A percentile compares a stretch with the other conserved stretches of the same genome.
Conservation (phyloP, 2,113 vertebrate species). For the Irena cyanogastra region DNA sequence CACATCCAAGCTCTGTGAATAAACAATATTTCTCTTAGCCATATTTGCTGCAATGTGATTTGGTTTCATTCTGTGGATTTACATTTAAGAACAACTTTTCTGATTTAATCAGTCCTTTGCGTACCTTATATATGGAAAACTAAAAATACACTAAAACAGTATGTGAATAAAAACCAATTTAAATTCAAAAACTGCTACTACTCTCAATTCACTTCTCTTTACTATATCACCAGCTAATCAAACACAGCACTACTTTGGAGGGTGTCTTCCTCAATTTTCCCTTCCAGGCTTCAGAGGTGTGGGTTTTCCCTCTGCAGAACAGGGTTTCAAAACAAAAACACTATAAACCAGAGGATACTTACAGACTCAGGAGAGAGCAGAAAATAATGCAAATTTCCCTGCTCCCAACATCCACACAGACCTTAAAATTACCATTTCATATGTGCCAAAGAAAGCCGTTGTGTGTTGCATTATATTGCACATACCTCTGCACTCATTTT, state of each 20-base stretch:
- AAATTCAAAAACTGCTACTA: slow-evolving; percentile 15
- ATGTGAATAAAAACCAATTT: slow-evolving; percentile 15
- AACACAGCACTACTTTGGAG: neutral
- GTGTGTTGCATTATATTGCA: neutral
- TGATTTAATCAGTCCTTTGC: neutral
- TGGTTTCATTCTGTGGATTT: neutral
- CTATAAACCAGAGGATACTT: neutral
- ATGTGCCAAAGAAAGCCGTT: neutral
- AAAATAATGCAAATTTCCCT: neutral
- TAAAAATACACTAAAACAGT: neutral
- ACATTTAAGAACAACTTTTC: neutral
- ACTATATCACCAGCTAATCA: neutral
- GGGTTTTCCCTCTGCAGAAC: neutral
- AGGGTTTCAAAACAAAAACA: neutral
- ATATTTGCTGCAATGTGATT: neutral
- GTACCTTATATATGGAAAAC: slow-evolving; percentile 3
- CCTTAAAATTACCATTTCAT: neutral
- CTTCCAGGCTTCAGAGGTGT: neutral
- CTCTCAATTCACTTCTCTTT: slow-evolving; percentile 17
- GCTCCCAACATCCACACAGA: neutral
- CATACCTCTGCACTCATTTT: neutral
- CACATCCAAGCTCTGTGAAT: neutral
- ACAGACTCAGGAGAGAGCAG: neutral
- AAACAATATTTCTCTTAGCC: neutral
- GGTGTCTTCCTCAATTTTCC: neutral